Conservation (phyloP, 2,797 vertebrate genomes). For the Eulemur rubriventer region DNA sequence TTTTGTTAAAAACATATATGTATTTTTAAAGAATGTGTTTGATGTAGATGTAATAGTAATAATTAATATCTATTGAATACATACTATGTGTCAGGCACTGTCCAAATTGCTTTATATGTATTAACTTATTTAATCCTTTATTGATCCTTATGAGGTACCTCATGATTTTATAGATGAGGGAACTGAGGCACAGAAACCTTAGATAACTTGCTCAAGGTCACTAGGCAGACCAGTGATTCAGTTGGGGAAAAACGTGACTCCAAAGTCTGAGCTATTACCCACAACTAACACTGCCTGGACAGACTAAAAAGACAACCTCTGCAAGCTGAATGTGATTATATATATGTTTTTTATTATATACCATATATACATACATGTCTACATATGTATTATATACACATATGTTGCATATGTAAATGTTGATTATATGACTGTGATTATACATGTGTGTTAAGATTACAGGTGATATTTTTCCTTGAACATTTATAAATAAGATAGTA, state of each 20-base stretch:
- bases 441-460: neutral
- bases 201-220: neutral
- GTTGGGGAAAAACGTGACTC: neutral
- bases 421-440: neutral
- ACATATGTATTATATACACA: neutral
- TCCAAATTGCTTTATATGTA: neutral
- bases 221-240: neutral
- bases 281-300: neutral
- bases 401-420: neutral
- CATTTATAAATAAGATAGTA: neutral
- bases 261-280: neutral
- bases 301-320: neutral
- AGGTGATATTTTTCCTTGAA: neutral
- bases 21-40: slow-evolving; percentile 3
- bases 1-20: neutral
- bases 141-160: neutral
- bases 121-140: slow-evolving; percentile 25
- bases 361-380: neutral
- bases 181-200: neutral
- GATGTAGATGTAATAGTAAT: neutral
- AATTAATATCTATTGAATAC: neutral
- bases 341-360: neutral
- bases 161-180: neutral
- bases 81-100: neutral
- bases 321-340: neutral